Evolutionary conservation across 2,797 vertebrate species (phyloP).

Genomic region (Anguilla pacifica): DNA sequence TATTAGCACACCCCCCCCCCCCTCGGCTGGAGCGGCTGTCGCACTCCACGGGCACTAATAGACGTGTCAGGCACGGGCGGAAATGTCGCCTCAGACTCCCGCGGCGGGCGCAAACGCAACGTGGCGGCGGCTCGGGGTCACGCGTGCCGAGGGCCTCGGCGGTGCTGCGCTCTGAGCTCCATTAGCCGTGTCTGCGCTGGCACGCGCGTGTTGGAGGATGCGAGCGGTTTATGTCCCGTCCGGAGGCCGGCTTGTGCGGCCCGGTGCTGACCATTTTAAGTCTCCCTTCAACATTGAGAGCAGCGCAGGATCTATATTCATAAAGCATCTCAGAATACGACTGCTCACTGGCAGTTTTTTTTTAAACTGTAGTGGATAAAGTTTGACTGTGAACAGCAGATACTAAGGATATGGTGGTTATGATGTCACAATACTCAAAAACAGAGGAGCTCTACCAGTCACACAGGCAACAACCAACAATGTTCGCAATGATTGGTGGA

Average conservation of each 20-base stretch:
- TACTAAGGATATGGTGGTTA: too few species aligned
- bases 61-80: not conserved
- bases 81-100: not conserved
- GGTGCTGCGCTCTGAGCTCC: not conserved
- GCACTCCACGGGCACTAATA: not conserved
- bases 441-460: too few species aligned
- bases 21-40: not conserved
- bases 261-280: not conserved
- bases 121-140: constrained; percentile 18
- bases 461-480: too few species aligned
- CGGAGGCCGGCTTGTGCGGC: not conserved
- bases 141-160: not conserved
- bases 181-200: constrained; percentile 15
- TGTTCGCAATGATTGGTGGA: too few species aligned
- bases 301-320: not conserved
- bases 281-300: not conserved
- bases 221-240: not conserved
- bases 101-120: not conserved
- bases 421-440: too few species aligned
- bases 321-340: too few species aligned
- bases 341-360: too few species aligned
- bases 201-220: not conserved
- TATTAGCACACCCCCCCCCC: not conserved
- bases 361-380: too few species aligned
- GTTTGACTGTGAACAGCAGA: too few species aligned